Conservation (phyloP, 2,113 vertebrate species). For the Labeo rohita region DNA sequence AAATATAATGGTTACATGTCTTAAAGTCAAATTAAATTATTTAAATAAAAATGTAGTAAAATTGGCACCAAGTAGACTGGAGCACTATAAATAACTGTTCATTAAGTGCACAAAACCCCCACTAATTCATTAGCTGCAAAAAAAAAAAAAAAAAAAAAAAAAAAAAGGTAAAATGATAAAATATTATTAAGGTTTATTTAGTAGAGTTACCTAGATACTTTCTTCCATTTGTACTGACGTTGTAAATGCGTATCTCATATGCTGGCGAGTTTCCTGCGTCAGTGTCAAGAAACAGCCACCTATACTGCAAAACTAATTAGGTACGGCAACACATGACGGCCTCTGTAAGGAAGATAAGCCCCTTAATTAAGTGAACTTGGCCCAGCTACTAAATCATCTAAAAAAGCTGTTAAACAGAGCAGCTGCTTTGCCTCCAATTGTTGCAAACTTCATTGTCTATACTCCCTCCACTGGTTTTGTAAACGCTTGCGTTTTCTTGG, state of each 20-base stretch:
- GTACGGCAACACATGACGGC: slow-evolving; percentile 44
- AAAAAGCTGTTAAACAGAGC: slow-evolving; percentile 31
- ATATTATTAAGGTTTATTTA: neutral
- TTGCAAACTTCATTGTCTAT: neutral
- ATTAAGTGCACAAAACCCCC: too few relatives aligned
- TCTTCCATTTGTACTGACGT: neutral
- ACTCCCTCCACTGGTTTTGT: neutral
- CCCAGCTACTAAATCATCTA: slow-evolving; percentile 3
- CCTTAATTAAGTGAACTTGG: slow-evolving; percentile 50
- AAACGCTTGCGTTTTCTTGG: neutral
- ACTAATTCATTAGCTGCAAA: neutral
- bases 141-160: too few relatives aligned
- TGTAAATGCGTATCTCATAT: slow-evolving; percentile 43
- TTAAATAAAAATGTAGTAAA: too few relatives aligned
- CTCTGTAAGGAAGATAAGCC: slow-evolving; percentile 40
- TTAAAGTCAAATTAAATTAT: too few relatives aligned
- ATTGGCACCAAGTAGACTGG: too few relatives aligned
- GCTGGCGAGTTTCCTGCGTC: slow-evolving; percentile 24
- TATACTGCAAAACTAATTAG: slow-evolving; percentile 55
- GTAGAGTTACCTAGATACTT: neutral
- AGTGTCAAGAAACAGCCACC: slow-evolving; percentile 44
- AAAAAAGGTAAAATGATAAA: too few relatives aligned
- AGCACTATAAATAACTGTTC: too few relatives aligned
- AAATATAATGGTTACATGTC: too few relatives aligned
- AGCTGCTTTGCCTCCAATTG: slow-evolving; percentile 33